These are phyloP conservation scores for Poecilia latipinna DNA, from an alignment of 2,113 vertebrate species.

Conservation along the genomic window DNA sequence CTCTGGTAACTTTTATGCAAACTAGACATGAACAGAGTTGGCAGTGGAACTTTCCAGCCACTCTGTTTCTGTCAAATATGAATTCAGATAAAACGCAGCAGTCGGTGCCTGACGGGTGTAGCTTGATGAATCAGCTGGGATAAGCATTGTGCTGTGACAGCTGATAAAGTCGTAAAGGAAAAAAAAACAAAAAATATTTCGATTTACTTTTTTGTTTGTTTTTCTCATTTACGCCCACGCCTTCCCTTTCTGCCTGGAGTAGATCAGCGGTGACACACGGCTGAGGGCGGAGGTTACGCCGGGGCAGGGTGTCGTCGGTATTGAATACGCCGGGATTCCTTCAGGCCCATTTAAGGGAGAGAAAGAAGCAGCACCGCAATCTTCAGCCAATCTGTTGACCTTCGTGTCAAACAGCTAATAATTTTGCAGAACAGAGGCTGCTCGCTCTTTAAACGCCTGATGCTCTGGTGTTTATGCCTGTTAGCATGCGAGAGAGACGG, in stretches of 20 bases:
- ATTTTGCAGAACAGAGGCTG: slow-evolving; percentile 51
- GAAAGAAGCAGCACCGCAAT: slow-evolving; percentile 33
- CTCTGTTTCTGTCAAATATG: slow-evolving; percentile 15
- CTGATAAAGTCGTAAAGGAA: not conserved
- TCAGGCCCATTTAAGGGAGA: slow-evolving; percentile 61
- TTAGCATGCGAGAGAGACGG: slow-evolving; percentile 3
- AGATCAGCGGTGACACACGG: slow-evolving; percentile 56
- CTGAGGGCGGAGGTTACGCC: slow-evolving; percentile 43
- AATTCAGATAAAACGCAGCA: slow-evolving; percentile 6
- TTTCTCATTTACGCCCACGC: no score
- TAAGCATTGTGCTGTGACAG: not conserved
- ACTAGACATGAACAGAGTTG: slow-evolving; percentile 41
- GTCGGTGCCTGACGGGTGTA: slow-evolving; percentile 15
- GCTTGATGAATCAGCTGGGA: not conserved
- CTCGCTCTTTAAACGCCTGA: slow-evolving; percentile 23
- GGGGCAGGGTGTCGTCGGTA: slow-evolving; percentile 44
- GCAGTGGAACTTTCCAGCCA: slow-evolving; percentile 47
- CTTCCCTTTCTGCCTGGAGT: slow-evolving; percentile 37
- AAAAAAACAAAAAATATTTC: not conserved
- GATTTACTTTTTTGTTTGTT: not conserved
- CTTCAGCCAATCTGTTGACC: slow-evolving; percentile 31
- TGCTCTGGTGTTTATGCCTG: slow-evolving; percentile 39
- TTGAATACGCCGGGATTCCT: slow-evolving; percentile 36
- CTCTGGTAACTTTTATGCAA: slow-evolving; percentile 8
- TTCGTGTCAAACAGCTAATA: slow-evolving; percentile 49